Conservation (phyloP, 92 coral and sea anemone species). For the Phenganax marumi region DNA sequence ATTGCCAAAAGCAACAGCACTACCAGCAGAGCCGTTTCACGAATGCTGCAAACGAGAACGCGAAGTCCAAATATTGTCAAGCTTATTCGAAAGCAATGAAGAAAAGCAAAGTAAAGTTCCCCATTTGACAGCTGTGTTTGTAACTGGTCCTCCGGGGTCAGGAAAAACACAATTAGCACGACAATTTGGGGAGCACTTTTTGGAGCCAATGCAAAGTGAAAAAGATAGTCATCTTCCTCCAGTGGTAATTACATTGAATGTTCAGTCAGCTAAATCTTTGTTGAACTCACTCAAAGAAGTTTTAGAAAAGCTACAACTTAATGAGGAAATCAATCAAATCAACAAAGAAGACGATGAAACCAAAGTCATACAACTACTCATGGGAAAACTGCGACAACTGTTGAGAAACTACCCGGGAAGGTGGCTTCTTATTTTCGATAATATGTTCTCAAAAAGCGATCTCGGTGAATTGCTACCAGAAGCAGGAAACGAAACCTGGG, state of each 20-base stretch:
- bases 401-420: conserved; percentile 33
- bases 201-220: not conserved
- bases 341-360: conserved; percentile 25
- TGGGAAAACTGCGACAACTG: no score
- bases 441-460: conserved; percentile 63
- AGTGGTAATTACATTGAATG: conserved; percentile 72
- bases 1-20: conserved; percentile 25
- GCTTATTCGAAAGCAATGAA: conserved; percentile 35
- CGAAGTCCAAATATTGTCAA: conserved; percentile 58
- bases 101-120: not conserved
- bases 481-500: conserved; percentile 77
- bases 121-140: conserved; percentile 60
- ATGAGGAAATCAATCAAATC: conserved; percentile 18
- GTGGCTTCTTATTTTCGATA: conserved; percentile 86
- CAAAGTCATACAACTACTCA: conserved; percentile 44
- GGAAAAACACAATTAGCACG: conserved; percentile 89
- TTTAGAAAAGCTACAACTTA: conserved; percentile 48
- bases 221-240: conserved; percentile 1
- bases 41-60: conserved; percentile 63
- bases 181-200: no score
- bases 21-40: conserved; percentile 84
- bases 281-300: conserved; percentile 58
- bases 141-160: conserved; percentile 95
- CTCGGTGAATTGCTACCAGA: conserved; percentile 71
- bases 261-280: conserved; percentile 65